A percentile compares a stretch with the other conserved stretches of the same genome.
Evolutionary conservation across 1,140 invertebrate species (phyloP).

Genomic region (Apis dorsata): DNA sequence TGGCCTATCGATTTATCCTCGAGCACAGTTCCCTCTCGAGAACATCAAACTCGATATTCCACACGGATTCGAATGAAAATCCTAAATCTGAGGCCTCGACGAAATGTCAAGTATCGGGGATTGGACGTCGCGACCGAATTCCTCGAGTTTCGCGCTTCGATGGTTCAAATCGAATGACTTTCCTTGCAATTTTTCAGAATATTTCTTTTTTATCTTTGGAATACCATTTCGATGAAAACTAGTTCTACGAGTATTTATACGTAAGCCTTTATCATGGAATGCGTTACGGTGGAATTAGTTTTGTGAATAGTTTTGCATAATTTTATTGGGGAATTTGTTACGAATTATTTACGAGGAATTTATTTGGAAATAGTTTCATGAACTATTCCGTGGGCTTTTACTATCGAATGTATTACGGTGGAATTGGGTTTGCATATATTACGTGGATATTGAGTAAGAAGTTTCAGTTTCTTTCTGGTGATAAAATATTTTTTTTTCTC

Average conservation of each 20-base stretch:
- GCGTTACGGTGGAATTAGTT: background rate
- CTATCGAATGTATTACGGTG: no score
- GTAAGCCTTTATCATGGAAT: background rate
- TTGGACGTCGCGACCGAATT: background rate
- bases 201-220: background rate
- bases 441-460: no score
- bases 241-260: no score
- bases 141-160: slow-evolving; percentile 1
- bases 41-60: background rate
- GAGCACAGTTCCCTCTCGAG: background rate
- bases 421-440: no score
- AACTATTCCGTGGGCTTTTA: no score
- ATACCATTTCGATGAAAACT: background rate
- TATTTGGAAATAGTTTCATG: no score
- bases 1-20: slow-evolving; percentile 9
- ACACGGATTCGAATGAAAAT: background rate
- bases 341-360: no score
- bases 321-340: no score
- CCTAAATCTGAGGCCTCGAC: background rate
- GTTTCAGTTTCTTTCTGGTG: no score
- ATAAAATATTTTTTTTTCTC: no score
- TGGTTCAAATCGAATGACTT: background rate
- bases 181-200: background rate
- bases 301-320: background rate
- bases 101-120: slow-evolving; percentile 9